These are phyloP conservation scores for Galeopterus variegatus DNA, from an alignment of 2,113 vertebrate genomes.

Conservation along the genomic window DNA sequence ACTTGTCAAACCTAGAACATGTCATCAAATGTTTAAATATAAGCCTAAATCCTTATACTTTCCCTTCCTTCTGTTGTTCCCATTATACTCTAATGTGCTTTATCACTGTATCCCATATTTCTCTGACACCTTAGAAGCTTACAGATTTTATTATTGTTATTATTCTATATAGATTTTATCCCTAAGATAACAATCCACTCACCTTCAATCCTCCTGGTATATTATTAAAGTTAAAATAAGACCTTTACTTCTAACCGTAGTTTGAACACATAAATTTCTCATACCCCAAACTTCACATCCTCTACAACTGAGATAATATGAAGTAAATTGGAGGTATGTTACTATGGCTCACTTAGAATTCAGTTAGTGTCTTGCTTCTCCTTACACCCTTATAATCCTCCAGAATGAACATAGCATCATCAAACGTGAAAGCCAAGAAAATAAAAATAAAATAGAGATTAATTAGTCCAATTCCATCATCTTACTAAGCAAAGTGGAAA, in stretches of 20 bases:
- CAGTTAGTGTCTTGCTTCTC: not conserved
- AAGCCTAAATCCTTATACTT: not conserved
- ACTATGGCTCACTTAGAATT: not conserved
- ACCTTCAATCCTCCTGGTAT: not conserved
- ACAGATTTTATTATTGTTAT: not conserved
- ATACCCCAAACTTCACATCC: not conserved
- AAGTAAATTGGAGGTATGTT: not conserved
- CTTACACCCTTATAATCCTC: not conserved
- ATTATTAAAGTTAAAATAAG: not conserved
- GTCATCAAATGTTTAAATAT: not conserved
- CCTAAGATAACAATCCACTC: not conserved
- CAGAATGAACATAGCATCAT: not conserved
- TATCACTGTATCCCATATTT: not conserved
- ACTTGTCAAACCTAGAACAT: not conserved
- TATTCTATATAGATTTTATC: not conserved
- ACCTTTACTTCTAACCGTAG: not conserved
- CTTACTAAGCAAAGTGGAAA: not conserved
- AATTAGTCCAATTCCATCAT: not conserved
- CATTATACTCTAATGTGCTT: not conserved
- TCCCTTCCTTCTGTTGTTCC: not conserved
- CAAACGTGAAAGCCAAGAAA: slow-evolving; percentile 10
- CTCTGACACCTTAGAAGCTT: not conserved
- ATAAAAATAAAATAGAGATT: not conserved
- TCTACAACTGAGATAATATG: not conserved
- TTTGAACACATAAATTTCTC: not conserved